These are phyloP conservation scores for Bombus polaris DNA, from an alignment of 1,140 invertebrate genomes.

Conservation along the genomic window DNA sequence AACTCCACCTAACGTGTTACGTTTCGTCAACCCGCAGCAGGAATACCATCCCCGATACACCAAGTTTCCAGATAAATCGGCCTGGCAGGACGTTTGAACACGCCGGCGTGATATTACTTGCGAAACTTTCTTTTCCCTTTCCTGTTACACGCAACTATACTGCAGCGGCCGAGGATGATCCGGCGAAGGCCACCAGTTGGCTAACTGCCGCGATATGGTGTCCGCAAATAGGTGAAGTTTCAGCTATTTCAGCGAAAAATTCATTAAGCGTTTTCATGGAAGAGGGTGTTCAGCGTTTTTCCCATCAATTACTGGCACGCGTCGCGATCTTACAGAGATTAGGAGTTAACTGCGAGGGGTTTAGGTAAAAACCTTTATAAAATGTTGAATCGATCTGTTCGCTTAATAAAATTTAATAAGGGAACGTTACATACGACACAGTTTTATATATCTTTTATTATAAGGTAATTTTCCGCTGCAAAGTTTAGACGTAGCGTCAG, in stretches of 20 bases:
- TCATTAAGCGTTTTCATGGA: slow-evolving; percentile 18
- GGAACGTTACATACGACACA: not conserved
- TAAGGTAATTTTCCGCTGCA: too few species aligned
- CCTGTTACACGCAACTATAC: not conserved
- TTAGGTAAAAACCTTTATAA: not conserved
- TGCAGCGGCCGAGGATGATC: not conserved
- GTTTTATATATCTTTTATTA: too few species aligned
- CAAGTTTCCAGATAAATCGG: slow-evolving; percentile 52
- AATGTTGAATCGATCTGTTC: not conserved
- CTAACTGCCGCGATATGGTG: not conserved
- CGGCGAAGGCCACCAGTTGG: slow-evolving; percentile 17
- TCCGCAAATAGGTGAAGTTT: slow-evolving; percentile 28
- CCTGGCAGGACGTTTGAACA: slow-evolving; percentile 1
- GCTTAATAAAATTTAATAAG: not conserved
- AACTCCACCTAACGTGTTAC: not conserved
- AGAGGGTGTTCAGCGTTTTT: not conserved
- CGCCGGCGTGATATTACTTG: slow-evolving; percentile 47
- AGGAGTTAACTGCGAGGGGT: not conserved
- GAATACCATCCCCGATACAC: not conserved
- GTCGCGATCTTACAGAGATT: not conserved
- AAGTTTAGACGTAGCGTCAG: too few species aligned
- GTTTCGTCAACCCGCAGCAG: slow-evolving; percentile 12
- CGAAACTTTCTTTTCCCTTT: slow-evolving; percentile 40
- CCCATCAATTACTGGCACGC: not conserved
- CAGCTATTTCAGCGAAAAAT: slow-evolving; percentile 4